phyloP scores from a whole-genome alignment of 2,888 invertebrate genomes.

The Drosophila stalkeri region DNA sequence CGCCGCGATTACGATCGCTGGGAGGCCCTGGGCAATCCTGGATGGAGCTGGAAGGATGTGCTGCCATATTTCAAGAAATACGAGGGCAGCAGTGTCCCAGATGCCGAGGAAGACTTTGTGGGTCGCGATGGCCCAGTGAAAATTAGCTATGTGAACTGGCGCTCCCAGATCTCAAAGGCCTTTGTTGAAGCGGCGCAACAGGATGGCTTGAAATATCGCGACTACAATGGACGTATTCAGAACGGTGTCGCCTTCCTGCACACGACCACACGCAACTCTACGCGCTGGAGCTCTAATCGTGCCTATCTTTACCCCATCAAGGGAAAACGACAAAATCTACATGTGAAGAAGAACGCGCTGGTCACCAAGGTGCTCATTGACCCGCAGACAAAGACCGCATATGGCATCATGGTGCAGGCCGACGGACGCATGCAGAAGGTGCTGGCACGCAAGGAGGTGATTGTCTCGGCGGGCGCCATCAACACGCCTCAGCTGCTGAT shows the following conservation, averaged over 20 bases:
- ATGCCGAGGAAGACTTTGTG: slow-evolving; percentile 85
- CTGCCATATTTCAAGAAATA: slow-evolving; percentile 92
- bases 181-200: slow-evolving; percentile 88
- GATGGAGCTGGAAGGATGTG: slow-evolving; percentile 91
- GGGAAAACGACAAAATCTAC: slow-evolving; percentile 86
- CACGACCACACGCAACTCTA: slow-evolving; percentile 87
- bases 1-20: slow-evolving; percentile 91
- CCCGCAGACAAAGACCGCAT: slow-evolving; percentile 85
- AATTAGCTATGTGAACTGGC: slow-evolving; percentile 87
- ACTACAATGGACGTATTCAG: slow-evolving; percentile 89
- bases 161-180: slow-evolving; percentile 87
- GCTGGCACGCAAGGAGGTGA: slow-evolving; percentile 88
- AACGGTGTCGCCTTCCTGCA: slow-evolving; percentile 88
- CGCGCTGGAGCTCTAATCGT: slow-evolving; percentile 87
- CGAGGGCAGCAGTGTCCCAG: slow-evolving; percentile 89
- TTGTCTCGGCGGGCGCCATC: slow-evolving; percentile 91
- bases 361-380: slow-evolving; percentile 87
- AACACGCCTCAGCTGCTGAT: slow-evolving; percentile 93
- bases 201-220: slow-evolving; percentile 88
- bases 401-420: slow-evolving; percentile 86
- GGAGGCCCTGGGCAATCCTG: slow-evolving; percentile 89
- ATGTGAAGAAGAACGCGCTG: slow-evolving; percentile 86
- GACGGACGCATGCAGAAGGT: slow-evolving; percentile 85
- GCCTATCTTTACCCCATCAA: slow-evolving; percentile 87
- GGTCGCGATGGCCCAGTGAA: slow-evolving; percentile 87